Conservation (phyloP, 1,140 invertebrate genomes). For the Lordiphosa stackelbergi region DNA sequence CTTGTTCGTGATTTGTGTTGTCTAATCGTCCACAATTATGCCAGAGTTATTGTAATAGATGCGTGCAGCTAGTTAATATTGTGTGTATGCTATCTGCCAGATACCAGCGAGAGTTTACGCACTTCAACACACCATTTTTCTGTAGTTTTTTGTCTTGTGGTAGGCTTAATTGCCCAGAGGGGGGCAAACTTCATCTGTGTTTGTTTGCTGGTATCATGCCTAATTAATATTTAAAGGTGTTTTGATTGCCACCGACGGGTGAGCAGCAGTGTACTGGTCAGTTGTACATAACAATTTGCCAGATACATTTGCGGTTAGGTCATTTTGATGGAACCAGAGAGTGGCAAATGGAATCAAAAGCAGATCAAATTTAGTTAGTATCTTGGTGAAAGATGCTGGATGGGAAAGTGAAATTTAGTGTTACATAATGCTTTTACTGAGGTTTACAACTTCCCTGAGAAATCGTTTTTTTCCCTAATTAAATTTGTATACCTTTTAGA, state of each 20-base stretch:
- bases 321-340: slow-evolving; percentile 31
- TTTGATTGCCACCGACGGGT: slow-evolving; percentile 32
- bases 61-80: slow-evolving; percentile 45
- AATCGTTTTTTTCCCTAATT: slow-evolving; percentile 36
- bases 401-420: slow-evolving; percentile 28
- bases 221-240: slow-evolving; percentile 72
- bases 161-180: slow-evolving; percentile 45
- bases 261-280: background rate
- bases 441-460: no score
- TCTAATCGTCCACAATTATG: slow-evolving; percentile 70
- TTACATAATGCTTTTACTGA: slow-evolving; percentile 39
- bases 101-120: slow-evolving; percentile 49
- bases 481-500: background rate
- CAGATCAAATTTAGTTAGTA: slow-evolving; percentile 26
- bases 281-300: slow-evolving; percentile 1
- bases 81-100: slow-evolving; percentile 18
- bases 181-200: background rate
- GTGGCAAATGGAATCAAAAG: slow-evolving; percentile 2
- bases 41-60: slow-evolving; percentile 42
- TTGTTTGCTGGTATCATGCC: slow-evolving; percentile 32
- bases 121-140: slow-evolving; percentile 62
- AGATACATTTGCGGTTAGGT: slow-evolving; percentile 46
- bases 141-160: background rate
- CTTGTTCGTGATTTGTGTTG: slow-evolving; percentile 69
- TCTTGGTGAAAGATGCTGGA: slow-evolving; percentile 42